Evolutionary conservation across 2,888 invertebrate species (phyloP), one percentile per base, ranked within the genome.

Genomic region (Agonopterix heracliana): DNA sequence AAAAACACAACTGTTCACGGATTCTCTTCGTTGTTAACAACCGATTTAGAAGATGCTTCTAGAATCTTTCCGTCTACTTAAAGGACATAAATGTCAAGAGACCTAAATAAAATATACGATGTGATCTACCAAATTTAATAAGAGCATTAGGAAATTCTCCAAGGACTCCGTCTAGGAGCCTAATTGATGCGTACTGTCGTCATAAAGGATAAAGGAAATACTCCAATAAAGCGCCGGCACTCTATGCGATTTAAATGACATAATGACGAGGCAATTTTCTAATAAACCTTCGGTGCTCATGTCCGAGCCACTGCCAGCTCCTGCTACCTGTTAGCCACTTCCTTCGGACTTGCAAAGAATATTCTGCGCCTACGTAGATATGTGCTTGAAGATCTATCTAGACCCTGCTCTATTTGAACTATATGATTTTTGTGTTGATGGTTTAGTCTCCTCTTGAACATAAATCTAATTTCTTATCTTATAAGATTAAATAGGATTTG

Each of bases 211-310:
- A 81, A 78, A 87, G 88, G 88, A 88, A 86, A 86, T 86, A 87
- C 87, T 83, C 78, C 79, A 86, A 84, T 87, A 80, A 82, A 87
- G 72, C 86, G 87, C 80, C 86, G 79, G 83, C 77, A 81, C 82
- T 87, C 84, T 86, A 88, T 88, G 88, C 88, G 88, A 88, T 88
- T 88, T 88, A 88, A 88, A 88, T 87, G 87, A 88, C 84, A 88
- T 88, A 88, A 88, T 88, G 88, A 85, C 86, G 63, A 79, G 75
- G 81, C 88, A 88, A 88, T 88, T 87, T 88, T 87, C 88, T 88
- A 88, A 88, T 88, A 88, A 88, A 87, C 88, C 88, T 86, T 87
- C 85, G 78, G 78, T 66, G 73, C 84, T 85, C 75, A 76, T 76
- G 80, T 68, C 76, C 79, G 75, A 81, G 77, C 74, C 76, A 76